Conservation (phyloP, 2,888 invertebrate genomes). For the Neoitamus cyanurus region DNA sequence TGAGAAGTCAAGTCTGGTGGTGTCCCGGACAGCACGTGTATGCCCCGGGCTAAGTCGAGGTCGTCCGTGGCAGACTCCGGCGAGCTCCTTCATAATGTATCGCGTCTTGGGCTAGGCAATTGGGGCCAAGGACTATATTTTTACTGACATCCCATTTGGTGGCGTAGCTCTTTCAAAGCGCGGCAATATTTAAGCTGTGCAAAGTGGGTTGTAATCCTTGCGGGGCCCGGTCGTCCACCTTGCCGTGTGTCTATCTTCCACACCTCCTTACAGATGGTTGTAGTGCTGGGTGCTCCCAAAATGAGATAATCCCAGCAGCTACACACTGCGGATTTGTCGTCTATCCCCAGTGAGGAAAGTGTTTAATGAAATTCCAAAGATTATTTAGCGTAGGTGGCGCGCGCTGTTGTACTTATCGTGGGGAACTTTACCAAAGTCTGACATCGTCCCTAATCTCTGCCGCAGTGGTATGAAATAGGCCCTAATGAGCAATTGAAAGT, state of each 20-base stretch:
- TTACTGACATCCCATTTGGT: not conserved
- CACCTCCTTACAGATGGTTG: not conserved
- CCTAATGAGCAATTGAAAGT: not conserved
- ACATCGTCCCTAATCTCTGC: not conserved
- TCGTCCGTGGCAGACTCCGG: not conserved
- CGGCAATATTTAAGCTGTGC: not conserved
- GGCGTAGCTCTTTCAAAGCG: not conserved
- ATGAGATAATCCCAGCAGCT: not conserved
- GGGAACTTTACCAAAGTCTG: not conserved
- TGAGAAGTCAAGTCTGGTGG: not conserved
- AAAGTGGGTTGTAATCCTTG: not conserved
- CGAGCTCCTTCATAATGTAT: not conserved
- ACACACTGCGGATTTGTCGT: not conserved
- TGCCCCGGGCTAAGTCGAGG: not conserved
- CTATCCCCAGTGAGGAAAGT: not conserved
- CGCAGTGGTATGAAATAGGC: not conserved
- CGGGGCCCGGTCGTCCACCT: not conserved
- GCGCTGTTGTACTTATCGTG: not conserved
- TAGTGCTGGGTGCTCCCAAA: not conserved
- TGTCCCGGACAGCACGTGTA: not conserved
- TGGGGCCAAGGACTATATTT: not conserved
- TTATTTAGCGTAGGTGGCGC: not conserved
- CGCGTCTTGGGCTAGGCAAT: not conserved
- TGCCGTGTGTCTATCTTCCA: not conserved
- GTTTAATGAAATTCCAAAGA: conserved; percentile 27